phyloP scores from a whole-genome alignment of 2,888 invertebrate genomes.

The Aspidiotus destructor region DNA sequence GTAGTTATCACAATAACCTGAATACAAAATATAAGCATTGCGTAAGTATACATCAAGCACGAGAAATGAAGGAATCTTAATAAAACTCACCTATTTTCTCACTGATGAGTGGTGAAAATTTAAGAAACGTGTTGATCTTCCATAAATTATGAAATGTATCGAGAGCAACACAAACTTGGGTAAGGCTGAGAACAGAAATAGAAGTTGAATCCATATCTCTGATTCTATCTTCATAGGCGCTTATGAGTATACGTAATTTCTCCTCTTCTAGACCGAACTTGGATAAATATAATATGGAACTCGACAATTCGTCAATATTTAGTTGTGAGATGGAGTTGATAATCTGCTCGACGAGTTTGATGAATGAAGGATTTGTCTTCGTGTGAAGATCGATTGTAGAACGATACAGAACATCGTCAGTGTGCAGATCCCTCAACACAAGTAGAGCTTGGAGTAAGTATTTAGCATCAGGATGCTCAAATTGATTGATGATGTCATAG shows the following conservation, averaged over 20 bases:
- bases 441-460: conserved; percentile 16
- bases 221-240: neutral
- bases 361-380: neutral
- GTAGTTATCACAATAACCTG: conserved; percentile 8
- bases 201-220: neutral
- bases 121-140: neutral
- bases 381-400: neutral
- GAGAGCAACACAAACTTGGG: neutral
- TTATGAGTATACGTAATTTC: neutral
- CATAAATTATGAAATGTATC: neutral
- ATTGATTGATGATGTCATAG: conserved; percentile 10
- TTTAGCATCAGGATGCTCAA: neutral
- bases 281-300: conserved; percentile 7
- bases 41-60: neutral
- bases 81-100: neutral
- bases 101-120: conserved; percentile 1
- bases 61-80: neutral
- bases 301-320: conserved; percentile 8
- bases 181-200: neutral
- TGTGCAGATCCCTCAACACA: conserved; percentile 21
- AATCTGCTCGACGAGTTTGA: conserved; percentile 1
- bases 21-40: neutral
- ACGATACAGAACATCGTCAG: neutral
- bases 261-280: conserved; percentile 2
- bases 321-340: neutral